Percentiles rank a stretch among this genome's conserved stretches.
phyloP scores from a whole-genome alignment of 2,888 invertebrate species.

The Nemurella pictetii region DNA sequence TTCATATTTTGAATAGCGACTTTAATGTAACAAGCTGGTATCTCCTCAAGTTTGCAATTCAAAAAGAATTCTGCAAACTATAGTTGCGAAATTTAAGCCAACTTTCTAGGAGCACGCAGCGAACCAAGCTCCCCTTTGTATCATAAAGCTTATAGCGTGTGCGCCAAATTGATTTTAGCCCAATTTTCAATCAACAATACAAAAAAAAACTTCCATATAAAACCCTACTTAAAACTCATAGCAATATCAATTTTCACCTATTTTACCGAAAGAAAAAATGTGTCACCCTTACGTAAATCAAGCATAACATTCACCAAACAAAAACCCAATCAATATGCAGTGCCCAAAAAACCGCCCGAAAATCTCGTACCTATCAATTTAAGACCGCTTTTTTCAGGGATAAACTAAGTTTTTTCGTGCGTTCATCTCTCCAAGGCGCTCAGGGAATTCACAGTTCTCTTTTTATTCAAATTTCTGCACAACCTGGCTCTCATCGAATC shows the following conservation, averaged over 20 bases:
- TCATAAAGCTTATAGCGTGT: neutral
- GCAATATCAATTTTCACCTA: neutral
- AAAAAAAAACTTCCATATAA: neutral
- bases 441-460: neutral
- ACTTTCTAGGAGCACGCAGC: neutral
- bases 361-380: neutral
- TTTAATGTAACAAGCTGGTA: neutral
- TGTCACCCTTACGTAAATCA: neutral
- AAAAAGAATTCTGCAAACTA: neutral
- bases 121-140: neutral
- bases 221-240: neutral
- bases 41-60: neutral
- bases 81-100: neutral
- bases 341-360: neutral
- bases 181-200: neutral
- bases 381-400: too few relatives aligned
- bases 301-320: neutral
- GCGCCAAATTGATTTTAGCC: neutral
- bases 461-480: neutral
- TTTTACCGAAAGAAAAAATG: neutral
- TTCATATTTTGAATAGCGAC: neutral
- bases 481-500: neutral
- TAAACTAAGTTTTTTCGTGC: neutral
- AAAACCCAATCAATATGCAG: neutral
- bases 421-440: neutral